Evolutionary conservation across 2,797 vertebrate species (phyloP).

Genomic region (Halcyon badia): DNA sequence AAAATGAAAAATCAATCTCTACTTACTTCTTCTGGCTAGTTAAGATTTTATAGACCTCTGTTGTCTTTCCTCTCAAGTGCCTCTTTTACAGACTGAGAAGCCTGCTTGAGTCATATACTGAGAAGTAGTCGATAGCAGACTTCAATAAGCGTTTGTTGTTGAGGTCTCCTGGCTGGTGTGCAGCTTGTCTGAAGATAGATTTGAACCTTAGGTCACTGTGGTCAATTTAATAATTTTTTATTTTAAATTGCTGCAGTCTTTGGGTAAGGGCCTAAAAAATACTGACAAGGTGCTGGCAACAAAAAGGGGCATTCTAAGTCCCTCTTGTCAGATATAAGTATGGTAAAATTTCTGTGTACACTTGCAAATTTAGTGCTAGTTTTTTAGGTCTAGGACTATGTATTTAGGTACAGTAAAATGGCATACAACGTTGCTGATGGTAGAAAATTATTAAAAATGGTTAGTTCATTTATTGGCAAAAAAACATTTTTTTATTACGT

Average conservation of each 20-base stretch:
- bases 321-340: neutral
- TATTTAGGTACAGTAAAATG: neutral
- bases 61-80: neutral
- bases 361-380: neutral
- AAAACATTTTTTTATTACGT: neutral
- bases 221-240: neutral
- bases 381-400: neutral
- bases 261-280: neutral
- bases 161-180: neutral
- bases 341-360: neutral
- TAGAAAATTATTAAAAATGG: neutral
- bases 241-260: neutral
- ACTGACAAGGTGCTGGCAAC: neutral
- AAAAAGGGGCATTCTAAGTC: neutral
- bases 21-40: neutral
- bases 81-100: neutral
- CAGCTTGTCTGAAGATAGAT: neutral
- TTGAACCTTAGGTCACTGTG: neutral
- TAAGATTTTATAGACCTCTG: neutral
- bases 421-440: neutral
- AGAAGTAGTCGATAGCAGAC: neutral
- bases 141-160: neutral
- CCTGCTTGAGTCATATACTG: neutral
- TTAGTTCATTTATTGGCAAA: neutral
- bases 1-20: neutral